A percentile compares a stretch with the other conserved stretches of the same genome.
These are phyloP conservation scores for Crossoptilon crossoptilon DNA, from an alignment of 2,797 vertebrate species.

Conservation along the genomic window DNA sequence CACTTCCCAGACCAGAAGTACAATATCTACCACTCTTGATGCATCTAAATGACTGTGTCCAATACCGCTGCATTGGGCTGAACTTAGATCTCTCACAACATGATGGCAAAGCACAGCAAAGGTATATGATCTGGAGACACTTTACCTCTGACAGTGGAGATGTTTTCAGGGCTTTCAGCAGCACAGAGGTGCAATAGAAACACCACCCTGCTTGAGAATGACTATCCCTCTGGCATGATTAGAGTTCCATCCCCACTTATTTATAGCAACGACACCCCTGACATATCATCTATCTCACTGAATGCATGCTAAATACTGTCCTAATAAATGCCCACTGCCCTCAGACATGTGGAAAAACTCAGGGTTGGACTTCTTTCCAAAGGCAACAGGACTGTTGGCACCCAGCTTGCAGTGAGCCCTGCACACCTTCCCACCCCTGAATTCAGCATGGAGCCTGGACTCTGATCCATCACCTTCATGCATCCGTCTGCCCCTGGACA, in stretches of 20 bases:
- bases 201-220: not conserved
- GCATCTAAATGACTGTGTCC: not conserved
- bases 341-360: not conserved
- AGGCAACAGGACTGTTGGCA: not conserved
- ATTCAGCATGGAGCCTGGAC: not conserved
- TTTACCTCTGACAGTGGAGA: not conserved
- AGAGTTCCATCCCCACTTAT: not conserved
- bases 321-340: not conserved
- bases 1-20: not conserved
- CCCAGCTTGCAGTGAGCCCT: rapidly evolving
- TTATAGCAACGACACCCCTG: not conserved
- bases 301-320: not conserved
- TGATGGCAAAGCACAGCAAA: not conserved
- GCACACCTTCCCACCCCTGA: rapidly evolving
- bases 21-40: not conserved
- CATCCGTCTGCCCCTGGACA: not conserved
- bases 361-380: not conserved
- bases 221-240: not conserved
- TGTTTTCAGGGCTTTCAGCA: not conserved
- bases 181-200: not conserved
- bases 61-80: not conserved
- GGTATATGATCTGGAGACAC: not conserved
- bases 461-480: not conserved
- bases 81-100: not conserved
- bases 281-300: not conserved